Conservation (phyloP, 2,113 vertebrate species). For the Nycticorax nycticorax region DNA sequence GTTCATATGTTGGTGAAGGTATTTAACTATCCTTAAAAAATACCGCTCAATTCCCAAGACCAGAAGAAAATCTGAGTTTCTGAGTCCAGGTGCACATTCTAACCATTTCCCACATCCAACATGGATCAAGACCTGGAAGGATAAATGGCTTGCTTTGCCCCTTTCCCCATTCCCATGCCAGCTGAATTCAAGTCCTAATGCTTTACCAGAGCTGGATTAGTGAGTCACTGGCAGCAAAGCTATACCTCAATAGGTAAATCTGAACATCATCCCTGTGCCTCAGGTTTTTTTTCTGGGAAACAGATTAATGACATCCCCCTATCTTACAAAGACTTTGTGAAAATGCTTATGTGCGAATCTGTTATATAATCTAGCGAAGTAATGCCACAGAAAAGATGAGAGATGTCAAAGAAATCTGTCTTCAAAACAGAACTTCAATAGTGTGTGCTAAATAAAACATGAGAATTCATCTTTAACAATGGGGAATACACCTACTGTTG, state of each 20-base stretch:
- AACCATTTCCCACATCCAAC: not conserved
- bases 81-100: not conserved
- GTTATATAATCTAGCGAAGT: not conserved
- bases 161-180: not conserved
- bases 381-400: not conserved
- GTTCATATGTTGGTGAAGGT: not conserved
- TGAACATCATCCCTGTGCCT: not conserved
- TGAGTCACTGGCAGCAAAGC: not conserved
- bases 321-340: not conserved
- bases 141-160: not conserved
- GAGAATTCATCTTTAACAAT: not conserved
- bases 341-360: not conserved
- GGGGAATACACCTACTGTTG: not conserved
- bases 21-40: not conserved
- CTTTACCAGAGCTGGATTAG: not conserved
- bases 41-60: not conserved
- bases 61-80: not conserved
- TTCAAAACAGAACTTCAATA: slow-evolving; percentile 21
- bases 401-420: not conserved
- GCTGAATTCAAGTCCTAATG: not conserved
- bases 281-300: not conserved
- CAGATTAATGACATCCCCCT: not conserved
- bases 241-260: not conserved
- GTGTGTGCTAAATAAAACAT: slow-evolving; percentile 36
- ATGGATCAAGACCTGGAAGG: not conserved